These are phyloP conservation scores for Onchidella celtica DNA, from an alignment of 2,888 invertebrate species.

Conservation along the genomic window DNA sequence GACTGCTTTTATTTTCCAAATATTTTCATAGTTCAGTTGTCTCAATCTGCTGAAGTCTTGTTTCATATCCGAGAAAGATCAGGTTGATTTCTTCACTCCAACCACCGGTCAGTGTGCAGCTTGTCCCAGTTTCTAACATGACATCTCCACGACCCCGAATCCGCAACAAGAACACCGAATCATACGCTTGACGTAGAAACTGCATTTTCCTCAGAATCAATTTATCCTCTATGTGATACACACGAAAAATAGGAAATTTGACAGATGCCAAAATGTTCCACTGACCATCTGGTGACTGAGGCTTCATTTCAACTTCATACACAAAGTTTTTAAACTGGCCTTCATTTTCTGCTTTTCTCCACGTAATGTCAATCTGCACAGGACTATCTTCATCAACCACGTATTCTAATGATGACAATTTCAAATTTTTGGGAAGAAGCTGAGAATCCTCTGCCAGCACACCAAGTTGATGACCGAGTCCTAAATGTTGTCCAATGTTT, in stretches of 20 bases:
- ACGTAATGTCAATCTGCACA: constrained; percentile 17
- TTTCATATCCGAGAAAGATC: constrained; percentile 1
- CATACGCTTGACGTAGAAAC: background rate
- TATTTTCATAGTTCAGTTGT: background rate
- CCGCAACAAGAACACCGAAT: background rate
- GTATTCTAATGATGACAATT: background rate
- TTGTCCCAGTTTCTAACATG: background rate
- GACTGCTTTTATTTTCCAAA: no score
- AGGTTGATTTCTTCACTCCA: constrained; percentile 3
- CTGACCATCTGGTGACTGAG: background rate
- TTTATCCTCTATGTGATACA: constrained; percentile 33
- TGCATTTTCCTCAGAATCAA: constrained; percentile 25
- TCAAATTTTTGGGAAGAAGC: background rate
- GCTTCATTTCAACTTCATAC: constrained; percentile 15
- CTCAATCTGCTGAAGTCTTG: background rate
- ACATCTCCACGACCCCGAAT: constrained; percentile 11
- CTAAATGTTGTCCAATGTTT: constrained; percentile 12
- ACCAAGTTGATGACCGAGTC: background rate
- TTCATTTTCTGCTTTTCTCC: constrained; percentile 32
- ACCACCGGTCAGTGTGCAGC: background rate
- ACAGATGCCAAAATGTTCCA: constrained; percentile 8
- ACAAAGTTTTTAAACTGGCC: constrained; percentile 4
- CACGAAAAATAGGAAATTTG: constrained; percentile 21
- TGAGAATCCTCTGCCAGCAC: background rate
- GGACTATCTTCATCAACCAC: constrained; percentile 18